Evolutionary conservation across 2,797 vertebrate genomes (phyloP).

Genomic region (Todus mexicanus): DNA sequence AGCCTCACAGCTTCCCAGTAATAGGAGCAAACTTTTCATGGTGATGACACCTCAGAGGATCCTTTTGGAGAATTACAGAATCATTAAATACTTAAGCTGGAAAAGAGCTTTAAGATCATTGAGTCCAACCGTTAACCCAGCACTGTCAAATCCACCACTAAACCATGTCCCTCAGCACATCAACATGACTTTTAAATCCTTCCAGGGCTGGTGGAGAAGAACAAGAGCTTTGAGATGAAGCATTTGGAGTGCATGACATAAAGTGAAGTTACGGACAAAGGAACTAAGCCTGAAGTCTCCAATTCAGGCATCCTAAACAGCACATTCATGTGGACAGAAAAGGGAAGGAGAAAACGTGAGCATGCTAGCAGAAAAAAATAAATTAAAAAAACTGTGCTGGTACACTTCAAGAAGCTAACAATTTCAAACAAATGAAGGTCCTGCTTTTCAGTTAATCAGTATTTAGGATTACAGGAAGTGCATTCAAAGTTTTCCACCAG

Average conservation of each 20-base stretch:
- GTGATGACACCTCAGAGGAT: background rate
- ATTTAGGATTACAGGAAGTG: background rate
- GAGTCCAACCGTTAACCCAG: too few species aligned
- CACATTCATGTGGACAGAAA: background rate
- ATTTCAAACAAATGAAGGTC: background rate
- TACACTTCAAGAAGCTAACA: background rate
- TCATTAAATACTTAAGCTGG: too few species aligned
- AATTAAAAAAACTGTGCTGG: background rate
- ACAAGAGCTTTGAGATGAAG: background rate
- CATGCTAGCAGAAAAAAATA: background rate
- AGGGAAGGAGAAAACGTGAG: background rate
- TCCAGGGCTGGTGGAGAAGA: background rate
- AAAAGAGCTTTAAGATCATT: too few species aligned
- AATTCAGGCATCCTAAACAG: background rate
- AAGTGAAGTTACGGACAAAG: background rate
- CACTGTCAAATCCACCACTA: too few species aligned
- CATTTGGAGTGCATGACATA: background rate
- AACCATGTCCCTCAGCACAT: too few species aligned
- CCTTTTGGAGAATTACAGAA: background rate
- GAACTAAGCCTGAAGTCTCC: background rate
- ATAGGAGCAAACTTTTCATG: background rate
- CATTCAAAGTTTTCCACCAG: background rate
- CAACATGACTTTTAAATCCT: too few species aligned
- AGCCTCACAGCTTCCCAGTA: background rate
- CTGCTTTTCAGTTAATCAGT: background rate